Base-by-base conservation (phyloP, 1,140 invertebrate genomes). In the Trachelipus rathkii region DNA sequence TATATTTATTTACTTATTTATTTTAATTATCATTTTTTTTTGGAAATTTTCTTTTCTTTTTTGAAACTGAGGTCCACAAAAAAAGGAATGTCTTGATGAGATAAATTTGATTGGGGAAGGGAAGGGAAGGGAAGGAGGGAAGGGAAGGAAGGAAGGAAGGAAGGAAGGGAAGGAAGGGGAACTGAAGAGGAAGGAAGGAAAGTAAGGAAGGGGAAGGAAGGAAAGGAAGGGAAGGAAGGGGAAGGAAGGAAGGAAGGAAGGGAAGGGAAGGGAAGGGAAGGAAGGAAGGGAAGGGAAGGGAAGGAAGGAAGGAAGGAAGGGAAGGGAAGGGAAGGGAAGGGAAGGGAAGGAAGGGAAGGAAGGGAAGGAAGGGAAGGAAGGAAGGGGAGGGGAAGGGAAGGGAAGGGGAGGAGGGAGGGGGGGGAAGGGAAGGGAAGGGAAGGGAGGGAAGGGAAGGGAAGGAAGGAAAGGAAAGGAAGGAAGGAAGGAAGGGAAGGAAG, bases 121-220 rank as follows among this genome's bases (percentile, higher is more conserved):
- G 50, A 53, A n/a, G 50, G 50, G 50, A 53, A n/a, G 50, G 50
- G 50, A 53, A 53, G 50, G 50, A n/a, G 50, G n/a, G 50, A n/a
- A n/a, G 50, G 50, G n/a, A 53, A n/a, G 50, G 50, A 53, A n/a
- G 50, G 50, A n/a, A n/a, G 50, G 50, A 10, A n/a, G 50, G 50
- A 53, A n/a, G n/a, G 50, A n/a, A n/a, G 10, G 50, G 50, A 53
- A 10, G 50, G n/a, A n/a, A n/a, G n/a, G n/a, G n/a, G n/a, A n/a
- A n/a, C n/a, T n/a, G n/a, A n/a, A n/a, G n/a, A n/a, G n/a, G n/a
- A n/a, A n/a, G n/a, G n/a, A n/a, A n/a, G n/a, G n/a, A n/a, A n/a
- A n/a, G n/a, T n/a, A n/a, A n/a, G n/a, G n/a, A 53, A 53, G 50
- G 50, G 50, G 50, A n/a, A n/a, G n/a, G 10, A n/a, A 53, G n/a